phyloP scores from a whole-genome alignment of 2,113 vertebrate genomes.

The Probosciger aterrimus region DNA sequence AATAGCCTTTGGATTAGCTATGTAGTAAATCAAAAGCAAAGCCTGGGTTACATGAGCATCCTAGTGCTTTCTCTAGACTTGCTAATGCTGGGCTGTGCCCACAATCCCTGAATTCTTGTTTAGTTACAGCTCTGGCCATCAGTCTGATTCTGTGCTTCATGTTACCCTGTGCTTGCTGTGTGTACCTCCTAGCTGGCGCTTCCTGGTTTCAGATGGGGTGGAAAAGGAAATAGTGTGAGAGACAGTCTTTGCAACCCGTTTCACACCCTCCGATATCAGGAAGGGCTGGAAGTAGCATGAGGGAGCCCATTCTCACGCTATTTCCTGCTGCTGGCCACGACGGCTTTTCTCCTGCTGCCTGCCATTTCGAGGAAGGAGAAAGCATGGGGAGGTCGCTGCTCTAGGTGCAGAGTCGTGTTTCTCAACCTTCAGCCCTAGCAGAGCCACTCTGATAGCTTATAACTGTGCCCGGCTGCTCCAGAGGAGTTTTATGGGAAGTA shows the following conservation, averaged over 20 bases:
- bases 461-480: constrained; percentile 4
- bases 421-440: neutral
- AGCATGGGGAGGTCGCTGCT: neutral
- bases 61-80: neutral
- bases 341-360: neutral
- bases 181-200: neutral
- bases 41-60: neutral
- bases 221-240: constrained; percentile 45
- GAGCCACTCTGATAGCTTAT: neutral
- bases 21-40: neutral
- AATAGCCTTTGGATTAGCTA: neutral
- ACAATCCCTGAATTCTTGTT: neutral
- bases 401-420: neutral
- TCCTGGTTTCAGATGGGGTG: constrained; percentile 36
- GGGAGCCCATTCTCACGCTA: constrained; percentile 56
- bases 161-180: neutral
- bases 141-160: neutral
- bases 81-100: neutral
- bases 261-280: constrained; percentile 29
- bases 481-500: constrained; percentile 21
- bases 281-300: constrained; percentile 50
- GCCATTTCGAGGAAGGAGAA: constrained; percentile 20
- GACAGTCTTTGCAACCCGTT: neutral
- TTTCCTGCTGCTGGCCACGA: constrained; percentile 31
- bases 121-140: neutral